A percentile compares a stretch with the other conserved stretches of the same genome.
These are phyloP conservation scores for Montipora foliosa DNA, from an alignment of 64 coral and sea anemone genomes.

Conservation along the genomic window DNA sequence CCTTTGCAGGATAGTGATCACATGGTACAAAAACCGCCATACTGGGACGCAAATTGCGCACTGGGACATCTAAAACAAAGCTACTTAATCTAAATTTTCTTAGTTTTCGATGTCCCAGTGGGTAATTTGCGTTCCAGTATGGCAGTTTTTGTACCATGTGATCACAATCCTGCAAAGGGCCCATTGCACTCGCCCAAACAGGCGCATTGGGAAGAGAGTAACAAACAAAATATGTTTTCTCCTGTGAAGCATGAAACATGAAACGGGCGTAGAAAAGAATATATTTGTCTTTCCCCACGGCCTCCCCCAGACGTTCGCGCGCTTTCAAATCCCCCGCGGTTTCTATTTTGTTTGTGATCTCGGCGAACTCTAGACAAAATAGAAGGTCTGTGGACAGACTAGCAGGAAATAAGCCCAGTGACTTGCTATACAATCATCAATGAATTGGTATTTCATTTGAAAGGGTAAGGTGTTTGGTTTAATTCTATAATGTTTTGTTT, in stretches of 20 bases:
- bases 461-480: too few relatives aligned
- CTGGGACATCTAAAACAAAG: too few relatives aligned
- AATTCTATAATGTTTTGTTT: background rate
- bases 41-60: too few relatives aligned
- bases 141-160: too few relatives aligned
- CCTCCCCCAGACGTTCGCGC: background rate
- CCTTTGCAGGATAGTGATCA: too few relatives aligned
- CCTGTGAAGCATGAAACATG: background rate
- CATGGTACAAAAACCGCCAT: too few relatives aligned
- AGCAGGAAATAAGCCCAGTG: conserved; percentile 6
- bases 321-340: conserved; percentile 16
- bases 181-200: background rate
- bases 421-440: background rate
- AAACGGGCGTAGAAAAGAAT: background rate
- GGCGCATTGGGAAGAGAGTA: conserved; percentile 21
- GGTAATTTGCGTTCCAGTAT: too few relatives aligned
- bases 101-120: too few relatives aligned
- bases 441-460: too few relatives aligned
- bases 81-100: too few relatives aligned
- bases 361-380: conserved; percentile 14
- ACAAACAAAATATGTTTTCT: conserved; percentile 13
- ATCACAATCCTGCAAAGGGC: too few relatives aligned
- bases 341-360: background rate
- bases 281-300: background rate
- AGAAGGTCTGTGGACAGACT: conserved; percentile 6